Evolutionary conservation across 2,113 vertebrate genomes (phyloP).

Genomic region (Odontophorus gujanensis): DNA sequence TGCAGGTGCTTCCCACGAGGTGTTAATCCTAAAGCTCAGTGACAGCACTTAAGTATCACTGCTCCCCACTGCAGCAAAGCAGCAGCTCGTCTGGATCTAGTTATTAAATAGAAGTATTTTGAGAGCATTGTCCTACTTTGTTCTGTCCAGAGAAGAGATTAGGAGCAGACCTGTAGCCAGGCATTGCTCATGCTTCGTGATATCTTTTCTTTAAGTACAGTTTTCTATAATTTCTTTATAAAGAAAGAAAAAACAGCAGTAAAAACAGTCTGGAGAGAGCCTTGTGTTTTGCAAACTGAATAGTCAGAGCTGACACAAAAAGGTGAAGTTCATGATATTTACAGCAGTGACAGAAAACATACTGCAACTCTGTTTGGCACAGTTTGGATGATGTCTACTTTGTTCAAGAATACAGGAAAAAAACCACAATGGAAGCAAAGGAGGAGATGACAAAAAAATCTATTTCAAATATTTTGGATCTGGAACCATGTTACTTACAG

Average conservation of each 20-base stretch:
- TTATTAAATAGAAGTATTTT: background rate
- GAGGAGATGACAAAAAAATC: background rate
- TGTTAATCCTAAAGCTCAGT: background rate
- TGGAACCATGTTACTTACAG: background rate
- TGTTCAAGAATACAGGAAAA: background rate
- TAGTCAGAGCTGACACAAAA: background rate
- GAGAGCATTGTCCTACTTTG: background rate
- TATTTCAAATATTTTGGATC: background rate
- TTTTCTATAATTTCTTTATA: background rate
- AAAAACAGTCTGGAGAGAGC: background rate
- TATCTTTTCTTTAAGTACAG: background rate
- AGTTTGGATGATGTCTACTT: background rate
- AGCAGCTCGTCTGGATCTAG: rapidly evolving
- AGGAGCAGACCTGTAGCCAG: background rate
- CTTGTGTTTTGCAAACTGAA: background rate
- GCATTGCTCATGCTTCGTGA: rapidly evolving
- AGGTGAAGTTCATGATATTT: background rate
- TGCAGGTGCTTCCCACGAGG: background rate
- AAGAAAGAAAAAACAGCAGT: background rate
- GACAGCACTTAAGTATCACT: background rate
- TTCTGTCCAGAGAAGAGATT: background rate
- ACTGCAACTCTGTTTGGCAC: background rate
- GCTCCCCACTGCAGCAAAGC: background rate
- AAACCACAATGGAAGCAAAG: rapidly evolving
- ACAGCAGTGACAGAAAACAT: background rate